Percentiles rank a stretch among this genome's conserved stretches.
Conservation (phyloP, 2,888 invertebrate genomes). For the Fragum whitleyi region DNA sequence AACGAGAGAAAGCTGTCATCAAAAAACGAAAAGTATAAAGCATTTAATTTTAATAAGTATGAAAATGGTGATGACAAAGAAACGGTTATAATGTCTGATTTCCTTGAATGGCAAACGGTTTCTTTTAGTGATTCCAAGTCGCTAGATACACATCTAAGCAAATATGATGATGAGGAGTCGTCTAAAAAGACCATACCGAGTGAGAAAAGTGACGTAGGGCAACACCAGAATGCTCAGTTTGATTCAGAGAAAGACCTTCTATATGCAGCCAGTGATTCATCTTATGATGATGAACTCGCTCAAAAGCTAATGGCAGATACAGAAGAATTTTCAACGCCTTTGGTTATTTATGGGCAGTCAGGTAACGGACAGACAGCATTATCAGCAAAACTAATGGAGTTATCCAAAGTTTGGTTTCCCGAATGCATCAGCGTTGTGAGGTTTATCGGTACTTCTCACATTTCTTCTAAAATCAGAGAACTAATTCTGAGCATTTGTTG, state of each 20-base stretch:
- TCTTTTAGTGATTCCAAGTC: background rate
- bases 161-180: background rate
- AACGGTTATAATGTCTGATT: background rate
- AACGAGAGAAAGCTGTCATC: background rate
- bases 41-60: background rate
- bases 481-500: constrained; percentile 69
- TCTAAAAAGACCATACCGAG: background rate
- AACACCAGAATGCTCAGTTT: background rate
- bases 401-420: constrained; percentile 69
- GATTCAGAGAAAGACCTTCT: background rate
- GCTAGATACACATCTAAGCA: background rate
- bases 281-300: background rate
- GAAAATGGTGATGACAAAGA: background rate
- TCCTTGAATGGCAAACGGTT: background rate
- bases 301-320: constrained; percentile 47
- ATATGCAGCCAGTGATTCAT: background rate
- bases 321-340: constrained; percentile 63
- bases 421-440: constrained; percentile 70
- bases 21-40: background rate
- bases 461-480: constrained; percentile 68
- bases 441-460: constrained; percentile 77
- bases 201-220: background rate
- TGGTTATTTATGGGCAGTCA: constrained; percentile 75
- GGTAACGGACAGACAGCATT: constrained; percentile 81
- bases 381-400: constrained; percentile 73